These are phyloP conservation scores for Bombus vancouverensis DNA, from an alignment of 1,140 invertebrate genomes.

Conservation along the genomic window DNA sequence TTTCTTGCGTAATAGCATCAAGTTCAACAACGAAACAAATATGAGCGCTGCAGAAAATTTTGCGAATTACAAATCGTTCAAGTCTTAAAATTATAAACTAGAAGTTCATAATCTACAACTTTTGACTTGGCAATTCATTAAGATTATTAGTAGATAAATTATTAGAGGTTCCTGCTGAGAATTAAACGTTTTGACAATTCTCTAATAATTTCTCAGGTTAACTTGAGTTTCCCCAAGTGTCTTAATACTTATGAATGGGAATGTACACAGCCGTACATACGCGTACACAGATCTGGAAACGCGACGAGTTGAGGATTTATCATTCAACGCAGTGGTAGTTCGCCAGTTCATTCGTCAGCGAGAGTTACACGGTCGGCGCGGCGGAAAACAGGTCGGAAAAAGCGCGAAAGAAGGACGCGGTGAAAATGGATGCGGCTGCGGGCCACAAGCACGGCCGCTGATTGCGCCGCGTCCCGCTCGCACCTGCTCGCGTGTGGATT, in stretches of 20 bases:
- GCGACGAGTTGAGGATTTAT: constrained; percentile 37
- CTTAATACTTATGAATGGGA: neutral
- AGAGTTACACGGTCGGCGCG: constrained; percentile 27
- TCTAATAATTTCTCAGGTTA: neutral
- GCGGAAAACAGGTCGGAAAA: neutral
- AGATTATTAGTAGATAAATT: neutral
- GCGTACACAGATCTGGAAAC: neutral
- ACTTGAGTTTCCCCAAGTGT: neutral
- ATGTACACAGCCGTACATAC: neutral
- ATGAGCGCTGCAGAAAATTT: too few species aligned
- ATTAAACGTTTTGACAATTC: neutral
- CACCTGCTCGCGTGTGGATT: constrained; percentile 49
- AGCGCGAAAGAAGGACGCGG: constrained; percentile 2
- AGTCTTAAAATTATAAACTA: too few species aligned
- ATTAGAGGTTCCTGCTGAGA: neutral
- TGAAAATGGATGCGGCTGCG: constrained; percentile 38
- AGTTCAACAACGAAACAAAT: too few species aligned
- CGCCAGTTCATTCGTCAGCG: constrained; percentile 46
- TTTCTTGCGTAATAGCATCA: too few species aligned
- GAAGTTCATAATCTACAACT: too few species aligned
- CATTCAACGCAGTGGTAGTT: constrained; percentile 10
- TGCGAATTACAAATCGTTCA: too few species aligned
- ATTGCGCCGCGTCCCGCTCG: constrained; percentile 33
- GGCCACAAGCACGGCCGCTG: constrained; percentile 30
- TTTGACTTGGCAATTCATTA: neutral